Evolutionary conservation across 2,797 vertebrate genomes (phyloP).

Genomic region (Parambassis ranga): DNA sequence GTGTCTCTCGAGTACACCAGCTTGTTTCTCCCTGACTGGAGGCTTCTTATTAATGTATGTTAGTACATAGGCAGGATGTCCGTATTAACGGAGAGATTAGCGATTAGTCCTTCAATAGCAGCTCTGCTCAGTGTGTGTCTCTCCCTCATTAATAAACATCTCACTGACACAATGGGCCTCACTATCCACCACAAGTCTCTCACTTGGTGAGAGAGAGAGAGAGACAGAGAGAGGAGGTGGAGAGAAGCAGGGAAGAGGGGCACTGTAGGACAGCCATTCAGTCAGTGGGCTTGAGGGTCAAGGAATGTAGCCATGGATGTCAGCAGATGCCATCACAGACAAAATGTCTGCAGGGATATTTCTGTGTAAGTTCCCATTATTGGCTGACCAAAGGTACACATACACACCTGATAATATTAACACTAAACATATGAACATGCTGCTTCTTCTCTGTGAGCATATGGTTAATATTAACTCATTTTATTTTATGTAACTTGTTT

Average conservation of each 20-base stretch:
- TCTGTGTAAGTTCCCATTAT: conserved; percentile 5
- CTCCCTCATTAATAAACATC: conserved; percentile 82
- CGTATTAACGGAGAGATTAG: conserved; percentile 75
- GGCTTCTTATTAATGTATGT: conserved; percentile 32
- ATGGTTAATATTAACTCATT: too few relatives aligned
- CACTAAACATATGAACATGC: neutral
- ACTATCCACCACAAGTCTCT: conserved; percentile 71
- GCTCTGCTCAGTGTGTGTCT: conserved; percentile 52
- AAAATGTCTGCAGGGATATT: conserved; percentile 28
- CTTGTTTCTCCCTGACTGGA: conserved; percentile 17
- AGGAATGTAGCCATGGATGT: conserved; percentile 49
- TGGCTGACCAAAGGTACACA: neutral
- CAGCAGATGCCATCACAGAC: conserved; percentile 23
- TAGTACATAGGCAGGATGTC: conserved; percentile 46
- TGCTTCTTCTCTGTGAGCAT: neutral
- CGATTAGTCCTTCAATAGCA: conserved; percentile 64
- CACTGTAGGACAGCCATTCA: conserved; percentile 56
- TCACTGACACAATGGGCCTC: conserved; percentile 79
- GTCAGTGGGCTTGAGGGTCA: conserved; percentile 60
- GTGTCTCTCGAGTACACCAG: conserved; percentile 6
- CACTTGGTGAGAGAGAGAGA: conserved; percentile 30
- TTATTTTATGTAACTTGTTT: neutral
- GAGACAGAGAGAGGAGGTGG: conserved; percentile 27
- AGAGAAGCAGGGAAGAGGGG: conserved; percentile 39
- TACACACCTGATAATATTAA: neutral